A percentile compares a stretch with the other conserved stretches of the same genome.
Conservation (phyloP, 2,888 invertebrate species). For the Coelopa pilipes region DNA sequence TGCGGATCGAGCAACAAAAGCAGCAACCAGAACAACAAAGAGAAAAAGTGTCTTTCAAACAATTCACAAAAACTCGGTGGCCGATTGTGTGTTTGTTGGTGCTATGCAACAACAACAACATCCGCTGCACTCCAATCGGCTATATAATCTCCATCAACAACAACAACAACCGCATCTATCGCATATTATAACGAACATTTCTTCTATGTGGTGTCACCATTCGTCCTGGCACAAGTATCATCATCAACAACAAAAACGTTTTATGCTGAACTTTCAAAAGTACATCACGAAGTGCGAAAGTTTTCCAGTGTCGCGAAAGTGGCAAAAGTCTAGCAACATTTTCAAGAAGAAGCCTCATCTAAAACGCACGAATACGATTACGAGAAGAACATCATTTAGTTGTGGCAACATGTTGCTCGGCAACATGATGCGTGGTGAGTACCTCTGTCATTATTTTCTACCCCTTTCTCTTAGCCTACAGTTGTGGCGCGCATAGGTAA, state of each 20-base stretch:
- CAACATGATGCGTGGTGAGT: slow-evolving; percentile 59
- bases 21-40: slow-evolving; percentile 32
- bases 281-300: slow-evolving; percentile 37
- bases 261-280: slow-evolving; percentile 36
- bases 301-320: slow-evolving; percentile 29
- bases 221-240: slow-evolving; percentile 22
- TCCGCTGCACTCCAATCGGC: slow-evolving; percentile 7
- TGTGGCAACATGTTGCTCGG: slow-evolving; percentile 47
- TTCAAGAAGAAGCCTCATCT: slow-evolving; percentile 27
- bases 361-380: background rate
- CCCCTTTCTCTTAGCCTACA: background rate
- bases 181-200: slow-evolving; percentile 34
- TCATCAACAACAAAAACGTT: slow-evolving; percentile 33
- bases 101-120: slow-evolving; percentile 35
- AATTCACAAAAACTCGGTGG: slow-evolving; percentile 6
- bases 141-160: background rate
- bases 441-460: background rate
- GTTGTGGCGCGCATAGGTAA: background rate
- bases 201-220: slow-evolving; percentile 38
- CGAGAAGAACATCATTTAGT: slow-evolving; percentile 45
- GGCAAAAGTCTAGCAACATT: slow-evolving; percentile 28
- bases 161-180: slow-evolving; percentile 7
- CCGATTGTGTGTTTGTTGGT: slow-evolving; percentile 20
- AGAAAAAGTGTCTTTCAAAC: background rate
- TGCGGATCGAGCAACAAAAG: slow-evolving; percentile 32